Evolutionary conservation across 2,113 vertebrate genomes (phyloP).

Genomic region (rat (Rattus norvegicus)): GRCr8 NC_086019.1:112095001-112095500

Average conservation of each 20-base stretch:
- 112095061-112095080: not conserved
- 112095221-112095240: not conserved
- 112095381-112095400: not conserved
- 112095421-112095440: not conserved
- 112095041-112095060: not conserved
- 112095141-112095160: not conserved
- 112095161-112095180: not conserved
- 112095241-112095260: not conserved
- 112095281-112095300: not conserved
- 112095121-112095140: constrained; percentile 20
- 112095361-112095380: not conserved
- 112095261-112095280: not conserved
- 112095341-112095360: not conserved
- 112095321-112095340: not conserved
- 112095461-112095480: not conserved
- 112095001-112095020: not conserved
- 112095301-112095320: constrained; percentile 1
- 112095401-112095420: not conserved
- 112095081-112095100: not conserved
- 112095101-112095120: constrained; percentile 7
- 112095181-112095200: not conserved
- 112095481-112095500: not conserved
- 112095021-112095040: not conserved
- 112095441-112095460: not conserved
- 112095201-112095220: not conserved